A percentile compares a stretch with the other conserved stretches of the same genome.
Conservation (phyloP, 2,113 vertebrate species). For the Centropristis striata region DNA sequence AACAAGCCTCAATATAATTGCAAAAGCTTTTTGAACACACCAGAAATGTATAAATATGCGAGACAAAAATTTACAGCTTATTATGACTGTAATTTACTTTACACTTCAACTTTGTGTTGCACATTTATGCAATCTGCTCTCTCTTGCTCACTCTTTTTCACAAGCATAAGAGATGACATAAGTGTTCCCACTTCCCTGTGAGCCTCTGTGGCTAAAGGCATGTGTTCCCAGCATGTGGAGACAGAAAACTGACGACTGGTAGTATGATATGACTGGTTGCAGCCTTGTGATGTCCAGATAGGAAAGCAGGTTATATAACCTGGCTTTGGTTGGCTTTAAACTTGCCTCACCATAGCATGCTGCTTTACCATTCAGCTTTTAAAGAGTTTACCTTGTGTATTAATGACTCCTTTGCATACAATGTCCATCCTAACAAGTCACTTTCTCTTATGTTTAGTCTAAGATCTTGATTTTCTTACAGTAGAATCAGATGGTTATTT, state of each 20-base stretch:
- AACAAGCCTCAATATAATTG: neutral
- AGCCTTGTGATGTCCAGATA: conserved; percentile 12
- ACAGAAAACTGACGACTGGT: neutral
- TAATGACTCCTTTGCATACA: neutral
- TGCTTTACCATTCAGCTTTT: conserved; percentile 65
- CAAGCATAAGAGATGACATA: neutral
- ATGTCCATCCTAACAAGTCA: conserved; percentile 59
- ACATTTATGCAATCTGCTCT: conserved; percentile 21
- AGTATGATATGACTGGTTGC: conserved; percentile 1
- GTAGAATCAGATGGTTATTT: neutral
- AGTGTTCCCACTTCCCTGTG: conserved; percentile 30
- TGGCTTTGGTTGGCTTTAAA: conserved; percentile 71
- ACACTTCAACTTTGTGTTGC: conserved; percentile 16
- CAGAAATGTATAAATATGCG: conserved; percentile 7
- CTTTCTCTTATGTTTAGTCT: neutral
- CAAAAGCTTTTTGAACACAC: neutral
- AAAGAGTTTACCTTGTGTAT: conserved; percentile 7
- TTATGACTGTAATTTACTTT: neutral
- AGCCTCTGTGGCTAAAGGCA: conserved; percentile 57
- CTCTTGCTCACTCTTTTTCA: neutral
- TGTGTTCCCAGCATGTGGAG: conserved; percentile 71
- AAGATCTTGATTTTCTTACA: neutral
- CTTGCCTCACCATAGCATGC: conserved; percentile 73
- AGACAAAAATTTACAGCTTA: neutral
- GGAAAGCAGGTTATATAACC: conserved; percentile 23